Evolutionary conservation across 1,140 invertebrate genomes (phyloP).

Genomic region (Mercenaria mercenaria): DNA sequence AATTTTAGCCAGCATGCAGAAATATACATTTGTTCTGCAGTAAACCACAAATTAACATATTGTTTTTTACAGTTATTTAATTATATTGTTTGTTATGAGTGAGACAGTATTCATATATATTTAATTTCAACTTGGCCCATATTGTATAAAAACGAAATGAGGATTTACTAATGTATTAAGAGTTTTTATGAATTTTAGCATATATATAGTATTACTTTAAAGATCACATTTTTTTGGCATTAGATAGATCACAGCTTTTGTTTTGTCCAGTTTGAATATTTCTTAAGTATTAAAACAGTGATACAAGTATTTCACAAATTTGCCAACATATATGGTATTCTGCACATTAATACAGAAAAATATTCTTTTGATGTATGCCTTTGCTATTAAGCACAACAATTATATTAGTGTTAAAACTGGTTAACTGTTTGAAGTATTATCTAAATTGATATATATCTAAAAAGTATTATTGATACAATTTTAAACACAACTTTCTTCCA

Average conservation of each 20-base stretch:
- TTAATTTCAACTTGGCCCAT: slow-evolving; percentile 16
- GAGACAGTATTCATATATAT: slow-evolving; percentile 26
- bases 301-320: no score
- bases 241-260: neutral
- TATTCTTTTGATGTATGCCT: no score
- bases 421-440: no score
- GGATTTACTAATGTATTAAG: neutral
- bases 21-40: neutral
- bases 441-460: no score
- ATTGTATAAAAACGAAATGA: slow-evolving; percentile 30
- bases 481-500: no score
- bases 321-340: no score
- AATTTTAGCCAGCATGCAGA: neutral
- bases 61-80: neutral
- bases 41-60: neutral
- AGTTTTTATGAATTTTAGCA: neutral
- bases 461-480: no score
- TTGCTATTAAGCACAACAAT: no score
- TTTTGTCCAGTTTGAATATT: neutral
- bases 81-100: neutral
- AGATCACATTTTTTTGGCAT: neutral
- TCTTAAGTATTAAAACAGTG: neutral
- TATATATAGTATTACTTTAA: no score
- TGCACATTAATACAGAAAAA: no score
- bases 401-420: no score